Percentiles rank a stretch among this genome's conserved stretches.
Evolutionary conservation across 1,140 invertebrate species (phyloP).

Genomic region (Hyphantria cunea): DNA sequence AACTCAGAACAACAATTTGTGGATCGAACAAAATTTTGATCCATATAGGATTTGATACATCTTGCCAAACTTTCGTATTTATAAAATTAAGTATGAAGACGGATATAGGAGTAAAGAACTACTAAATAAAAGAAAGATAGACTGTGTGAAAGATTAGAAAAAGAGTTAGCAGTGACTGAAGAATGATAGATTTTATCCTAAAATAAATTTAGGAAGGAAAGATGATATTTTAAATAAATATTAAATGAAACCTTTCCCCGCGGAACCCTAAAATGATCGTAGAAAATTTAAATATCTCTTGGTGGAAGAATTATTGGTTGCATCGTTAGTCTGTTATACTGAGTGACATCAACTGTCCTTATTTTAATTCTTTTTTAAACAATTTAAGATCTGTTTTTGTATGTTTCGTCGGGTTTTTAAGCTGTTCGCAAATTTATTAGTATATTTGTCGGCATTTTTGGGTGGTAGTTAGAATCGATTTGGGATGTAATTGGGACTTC

Average conservation of each 20-base stretch:
- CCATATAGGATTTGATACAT: too few relatives aligned
- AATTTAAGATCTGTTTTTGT: conserved; percentile 64
- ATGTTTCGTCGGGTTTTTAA: conserved; percentile 66
- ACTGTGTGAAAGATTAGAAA: too few relatives aligned
- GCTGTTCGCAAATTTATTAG: conserved; percentile 54
- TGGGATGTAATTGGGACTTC: conserved; percentile 30
- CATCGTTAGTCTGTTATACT: conserved; percentile 64
- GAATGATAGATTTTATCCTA: too few relatives aligned
- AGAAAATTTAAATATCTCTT: conserved; percentile 63
- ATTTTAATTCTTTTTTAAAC: conserved; percentile 25
- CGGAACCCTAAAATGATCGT: conserved; percentile 31
- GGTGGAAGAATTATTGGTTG: conserved; percentile 57
- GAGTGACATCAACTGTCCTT: conserved; percentile 55
- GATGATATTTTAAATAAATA: too few relatives aligned
- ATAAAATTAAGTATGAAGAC: too few relatives aligned
- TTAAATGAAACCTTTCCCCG: not conserved
- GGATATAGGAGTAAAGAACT: too few relatives aligned
- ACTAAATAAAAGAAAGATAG: too few relatives aligned
- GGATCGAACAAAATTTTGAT: too few relatives aligned
- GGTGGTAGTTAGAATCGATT: conserved; percentile 40
- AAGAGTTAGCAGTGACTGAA: too few relatives aligned
- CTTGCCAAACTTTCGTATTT: too few relatives aligned
- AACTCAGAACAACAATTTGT: too few relatives aligned
- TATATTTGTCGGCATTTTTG: conserved; percentile 51
- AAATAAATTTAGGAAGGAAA: not conserved